Conservation (phyloP, 2,113 vertebrate species). For the Strix aluco region DNA sequence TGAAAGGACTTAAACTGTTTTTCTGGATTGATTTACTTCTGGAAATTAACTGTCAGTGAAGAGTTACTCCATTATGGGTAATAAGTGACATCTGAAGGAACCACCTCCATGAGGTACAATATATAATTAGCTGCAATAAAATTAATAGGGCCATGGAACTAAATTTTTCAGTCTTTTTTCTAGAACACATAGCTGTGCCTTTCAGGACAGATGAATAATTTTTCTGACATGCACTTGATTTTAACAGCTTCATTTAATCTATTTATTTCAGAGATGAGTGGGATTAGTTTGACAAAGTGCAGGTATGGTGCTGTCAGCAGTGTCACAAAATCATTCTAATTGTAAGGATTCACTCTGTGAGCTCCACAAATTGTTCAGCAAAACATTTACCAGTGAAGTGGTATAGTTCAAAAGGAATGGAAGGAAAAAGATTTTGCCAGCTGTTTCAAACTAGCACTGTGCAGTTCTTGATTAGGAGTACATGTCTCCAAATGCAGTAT, state of each 20-base stretch:
- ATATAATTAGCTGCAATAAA: neutral
- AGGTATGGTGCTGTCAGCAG: neutral
- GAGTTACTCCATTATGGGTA: neutral
- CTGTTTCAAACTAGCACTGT: neutral
- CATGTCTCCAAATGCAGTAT: neutral
- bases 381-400: neutral
- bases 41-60: neutral
- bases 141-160: neutral
- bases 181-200: neutral
- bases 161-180: neutral
- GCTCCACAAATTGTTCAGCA: neutral
- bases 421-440: neutral
- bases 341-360: neutral
- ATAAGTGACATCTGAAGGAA: neutral
- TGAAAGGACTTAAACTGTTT: neutral
- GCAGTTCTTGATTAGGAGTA: neutral
- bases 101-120: neutral
- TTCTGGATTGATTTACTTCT: neutral
- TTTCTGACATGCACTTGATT: neutral
- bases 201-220: neutral
- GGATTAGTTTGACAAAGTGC: neutral
- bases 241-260: neutral
- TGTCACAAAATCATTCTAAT: neutral
- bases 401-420: neutral
- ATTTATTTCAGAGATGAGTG: neutral